Evolutionary conservation across 2,113 vertebrate genomes (phyloP), one percentile per base, ranked within the genome.

Genomic region (Sebastes fasciatus): DNA sequence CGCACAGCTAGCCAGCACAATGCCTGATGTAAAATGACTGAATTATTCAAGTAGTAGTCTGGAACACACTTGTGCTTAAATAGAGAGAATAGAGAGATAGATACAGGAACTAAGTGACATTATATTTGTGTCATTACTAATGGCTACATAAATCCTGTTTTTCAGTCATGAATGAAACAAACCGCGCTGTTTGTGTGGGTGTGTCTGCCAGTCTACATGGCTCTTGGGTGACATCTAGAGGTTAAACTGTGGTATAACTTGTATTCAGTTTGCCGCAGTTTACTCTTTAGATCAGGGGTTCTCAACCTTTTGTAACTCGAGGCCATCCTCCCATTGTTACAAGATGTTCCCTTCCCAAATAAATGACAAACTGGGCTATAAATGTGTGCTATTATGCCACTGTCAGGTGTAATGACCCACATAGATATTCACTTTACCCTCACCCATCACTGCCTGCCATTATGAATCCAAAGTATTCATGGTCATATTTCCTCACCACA

Each of bases 1-100:
- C 90, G 95, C 95, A 95, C 95, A 96, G 95, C 74, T 92, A 75
- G 57, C 94, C 89, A 55, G 11, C 14, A 43, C 0, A 73, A 21
- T 94, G 95, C 95, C 95, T 93, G 94, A 91, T 54, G 58, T 40
- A 89, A 94, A 93, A 93, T 79, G 0, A n/a, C 19, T 26, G 4
- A 62, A 7, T 26, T 1, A 42, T 12, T 2, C 26, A 26, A 40
- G 34, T 0, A 5, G 1, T 16, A 16, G 1, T 19, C 7, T 23
- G 8, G 26, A 8, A 4, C 12, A 13, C 13, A 11, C 1, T 8
- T 8, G 6, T 43, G 10, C 6, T 8, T 46, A 19, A 26, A 62
- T 1, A 8, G 26, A 26, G 26, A 26, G 26, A 26, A 26, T 26
- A 0, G 1, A 26, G 2, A 34, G 1, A 17, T 13, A 43, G 0